Conservation (phyloP, 35 echinoderm and acorn worm genomes). For the Holothuria glaberrima region DNA sequence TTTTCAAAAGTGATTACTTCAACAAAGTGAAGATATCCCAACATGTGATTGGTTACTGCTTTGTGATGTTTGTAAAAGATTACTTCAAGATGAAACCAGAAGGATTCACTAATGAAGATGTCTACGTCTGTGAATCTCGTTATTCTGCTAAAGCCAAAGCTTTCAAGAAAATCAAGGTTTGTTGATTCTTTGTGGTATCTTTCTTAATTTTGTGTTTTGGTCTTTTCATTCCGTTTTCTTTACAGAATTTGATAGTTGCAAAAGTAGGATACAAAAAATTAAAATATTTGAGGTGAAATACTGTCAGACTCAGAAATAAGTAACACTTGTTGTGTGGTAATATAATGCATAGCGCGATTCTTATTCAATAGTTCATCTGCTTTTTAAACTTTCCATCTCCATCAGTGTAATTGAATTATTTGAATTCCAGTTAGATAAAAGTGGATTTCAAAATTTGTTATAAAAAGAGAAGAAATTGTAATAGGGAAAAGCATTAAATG, state of each 20-base stretch:
- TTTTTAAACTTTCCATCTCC: too few relatives aligned
- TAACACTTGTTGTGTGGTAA: too few relatives aligned
- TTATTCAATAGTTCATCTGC: too few relatives aligned
- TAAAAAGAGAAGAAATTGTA: too few relatives aligned
- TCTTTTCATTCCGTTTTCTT: neutral
- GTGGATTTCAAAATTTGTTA: too few relatives aligned
- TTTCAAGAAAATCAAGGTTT: constrained; percentile 99
- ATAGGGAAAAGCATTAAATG: too few relatives aligned
- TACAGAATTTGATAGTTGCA: neutral
- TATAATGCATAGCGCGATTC: too few relatives aligned
- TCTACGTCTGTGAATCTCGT: constrained; percentile 93
- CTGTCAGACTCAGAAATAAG: too few relatives aligned
- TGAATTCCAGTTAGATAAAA: too few relatives aligned
- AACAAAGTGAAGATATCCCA: constrained; percentile 98
- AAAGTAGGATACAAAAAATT: too few relatives aligned
- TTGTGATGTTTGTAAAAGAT: constrained; percentile 98
- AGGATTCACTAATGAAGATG: constrained; percentile 89
- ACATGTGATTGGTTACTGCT: constrained; percentile 90
- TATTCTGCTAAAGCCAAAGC: constrained; percentile 99
- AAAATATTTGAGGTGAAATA: too few relatives aligned
- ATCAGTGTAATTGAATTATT: too few relatives aligned
- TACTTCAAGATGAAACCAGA: constrained; percentile 99
- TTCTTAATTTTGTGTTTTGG: neutral
- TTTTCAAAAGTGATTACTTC: constrained; percentile 99
- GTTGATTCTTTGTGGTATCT: neutral